Evolutionary conservation across 2,113 vertebrate genomes (phyloP).

Genomic region (Dipodomys spectabilis): DNA sequence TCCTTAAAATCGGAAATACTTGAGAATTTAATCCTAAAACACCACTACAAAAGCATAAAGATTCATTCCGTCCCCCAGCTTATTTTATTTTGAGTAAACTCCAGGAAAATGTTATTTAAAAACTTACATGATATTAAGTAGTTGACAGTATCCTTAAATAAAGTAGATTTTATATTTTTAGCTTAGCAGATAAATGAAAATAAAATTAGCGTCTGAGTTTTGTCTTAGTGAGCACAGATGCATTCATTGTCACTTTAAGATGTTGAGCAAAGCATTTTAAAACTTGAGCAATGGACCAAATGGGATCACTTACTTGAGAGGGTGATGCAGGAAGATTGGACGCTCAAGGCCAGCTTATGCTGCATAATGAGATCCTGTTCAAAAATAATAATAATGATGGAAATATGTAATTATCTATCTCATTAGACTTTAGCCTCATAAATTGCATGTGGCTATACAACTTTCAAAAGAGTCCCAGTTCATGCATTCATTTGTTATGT

Average conservation of each 20-base stretch:
- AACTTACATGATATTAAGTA: neutral
- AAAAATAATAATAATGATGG: neutral
- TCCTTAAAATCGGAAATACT: neutral
- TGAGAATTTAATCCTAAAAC: neutral
- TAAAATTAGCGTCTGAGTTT: neutral
- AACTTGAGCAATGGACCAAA: too few species aligned
- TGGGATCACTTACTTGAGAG: too few species aligned
- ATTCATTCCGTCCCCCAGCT: neutral
- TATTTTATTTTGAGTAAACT: slow-evolving; percentile 37
- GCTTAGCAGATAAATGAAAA: slow-evolving; percentile 6
- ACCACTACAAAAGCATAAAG: neutral
- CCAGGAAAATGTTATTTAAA: slow-evolving; percentile 10
- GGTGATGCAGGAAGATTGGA: neutral
- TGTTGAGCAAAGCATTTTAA: neutral
- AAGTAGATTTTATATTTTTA: neutral
- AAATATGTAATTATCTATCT: neutral
- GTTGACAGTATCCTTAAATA: slow-evolving; percentile 28
- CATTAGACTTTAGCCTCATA: neutral
- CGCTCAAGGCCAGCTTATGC: neutral
- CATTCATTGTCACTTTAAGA: neutral
- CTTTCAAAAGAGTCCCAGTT: neutral
- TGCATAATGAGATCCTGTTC: neutral
- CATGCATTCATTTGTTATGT: neutral
- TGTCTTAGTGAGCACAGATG: neutral
- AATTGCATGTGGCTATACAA: neutral